Base-by-base conservation (phyloP, 2,888 invertebrate genomes). In the Mactromeris polynyma region DNA sequence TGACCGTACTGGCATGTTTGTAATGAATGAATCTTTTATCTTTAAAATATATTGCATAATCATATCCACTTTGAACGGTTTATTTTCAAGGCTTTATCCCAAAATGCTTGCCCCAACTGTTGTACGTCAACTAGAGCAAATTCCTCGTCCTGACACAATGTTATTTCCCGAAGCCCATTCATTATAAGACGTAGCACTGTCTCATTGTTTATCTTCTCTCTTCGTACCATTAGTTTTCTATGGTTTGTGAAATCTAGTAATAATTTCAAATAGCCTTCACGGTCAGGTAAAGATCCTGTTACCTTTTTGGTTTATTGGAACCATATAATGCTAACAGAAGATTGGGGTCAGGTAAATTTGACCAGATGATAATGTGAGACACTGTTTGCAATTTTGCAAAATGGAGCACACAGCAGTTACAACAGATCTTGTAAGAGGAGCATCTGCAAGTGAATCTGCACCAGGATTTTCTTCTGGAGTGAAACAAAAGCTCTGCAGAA, bases 101-200 rank as follows among this genome's bases (percentile, higher is more conserved):
- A 94, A 69, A 94, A 89, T 19, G 89, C 81, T 46, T 89, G 86
- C 14, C 87, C 85, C 4, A 94, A 83, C 46, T 94, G 93, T 46
- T 91, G 83, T 19, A 92, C 85, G 81, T 93, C 92, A 2, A 85
- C 79, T 14, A 91, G 82, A 21, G 93, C 85, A 14, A 94, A 85
- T 83, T 94, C 94, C 73, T 94, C 94, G 86, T 94, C 94, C 58
- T 94, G 94, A 85, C 90, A 90, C 19, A 94, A 46, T 17, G 91
- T 92, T 6, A 94, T 83, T 82, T 94, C 94, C 51, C 91, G 78
- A 21, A 94, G 89, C 38, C 88, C 83, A 69, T 89, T 85, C 17
- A 86, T 73, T 6, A 94, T 92, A n/a, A 94, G 85, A 36, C 77
- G 36, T 78, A 93, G 85, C 2, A 94, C 73, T 54, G 94, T 89